phyloP scores from a whole-genome alignment of 1,140 invertebrate genomes.

The Gonioctena quinquepunctata region DNA sequence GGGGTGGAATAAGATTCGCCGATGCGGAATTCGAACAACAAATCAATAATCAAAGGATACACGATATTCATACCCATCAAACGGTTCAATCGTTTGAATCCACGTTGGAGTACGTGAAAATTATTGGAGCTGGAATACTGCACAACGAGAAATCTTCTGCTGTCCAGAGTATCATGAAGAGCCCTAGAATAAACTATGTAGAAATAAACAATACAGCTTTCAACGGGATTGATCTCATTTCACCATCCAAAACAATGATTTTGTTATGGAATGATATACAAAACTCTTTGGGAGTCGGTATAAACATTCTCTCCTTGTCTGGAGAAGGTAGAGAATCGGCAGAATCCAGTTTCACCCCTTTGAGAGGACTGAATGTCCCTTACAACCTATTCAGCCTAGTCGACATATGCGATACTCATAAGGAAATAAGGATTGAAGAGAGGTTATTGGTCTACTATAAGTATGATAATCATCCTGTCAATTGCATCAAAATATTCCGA shows the following conservation, averaged over 20 bases:
- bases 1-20: constrained; percentile 95
- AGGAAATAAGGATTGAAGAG: constrained; percentile 89
- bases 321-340: constrained; percentile 89
- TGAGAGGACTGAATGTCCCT: constrained; percentile 84
- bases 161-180: constrained; percentile 84
- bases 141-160: constrained; percentile 95
- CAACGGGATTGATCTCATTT: constrained; percentile 91
- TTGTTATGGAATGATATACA: constrained; percentile 74
- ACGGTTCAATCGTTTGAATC: constrained; percentile 72
- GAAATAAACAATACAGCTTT: constrained; percentile 84
- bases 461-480: constrained; percentile 93
- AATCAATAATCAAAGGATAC: constrained; percentile 78
- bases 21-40: constrained; percentile 87
- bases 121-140: constrained; percentile 92
- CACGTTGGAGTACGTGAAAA: constrained; percentile 79
- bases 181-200: constrained; percentile 80
- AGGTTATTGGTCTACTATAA: constrained; percentile 94
- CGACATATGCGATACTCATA: constrained; percentile 93
- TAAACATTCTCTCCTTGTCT: constrained; percentile 86
- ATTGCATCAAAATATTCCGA: constrained; percentile 97
- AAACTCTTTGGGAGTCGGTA: constrained; percentile 85
- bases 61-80: constrained; percentile 78
- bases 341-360: constrained; percentile 83
- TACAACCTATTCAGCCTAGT: constrained; percentile 95
- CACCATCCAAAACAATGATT: constrained; percentile 78